Conservation (phyloP, 2,797 vertebrate species). For the Tragopan temminckii region DNA sequence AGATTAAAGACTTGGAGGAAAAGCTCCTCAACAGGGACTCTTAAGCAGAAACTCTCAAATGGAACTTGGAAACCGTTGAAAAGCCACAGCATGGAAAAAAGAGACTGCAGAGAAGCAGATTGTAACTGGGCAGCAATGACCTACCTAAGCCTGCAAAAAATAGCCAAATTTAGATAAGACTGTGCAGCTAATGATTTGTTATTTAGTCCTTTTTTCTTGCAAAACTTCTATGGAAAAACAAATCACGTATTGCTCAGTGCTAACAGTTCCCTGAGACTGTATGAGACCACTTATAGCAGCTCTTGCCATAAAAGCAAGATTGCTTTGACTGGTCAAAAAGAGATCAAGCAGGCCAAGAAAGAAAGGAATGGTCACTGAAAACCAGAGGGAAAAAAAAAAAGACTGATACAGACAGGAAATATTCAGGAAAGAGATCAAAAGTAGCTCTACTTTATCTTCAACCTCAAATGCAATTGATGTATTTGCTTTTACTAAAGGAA, state of each 20-base stretch:
- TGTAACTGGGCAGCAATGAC: not conserved
- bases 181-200: not conserved
- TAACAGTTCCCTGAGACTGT: not conserved
- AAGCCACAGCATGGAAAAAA: not conserved
- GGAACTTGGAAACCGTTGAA: slow-evolving; percentile 26
- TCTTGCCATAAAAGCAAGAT: not conserved
- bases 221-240: not conserved
- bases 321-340: not conserved
- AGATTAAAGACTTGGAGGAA: not conserved
- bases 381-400: not conserved
- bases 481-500: not conserved
- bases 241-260: not conserved
- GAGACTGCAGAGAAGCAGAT: slow-evolving; percentile 10
- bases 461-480: not conserved
- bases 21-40: not conserved
- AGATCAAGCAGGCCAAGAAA: not conserved
- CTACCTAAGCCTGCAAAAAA: not conserved
- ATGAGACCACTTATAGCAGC: accelerated
- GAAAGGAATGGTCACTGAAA: not conserved
- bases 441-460: not conserved
- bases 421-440: not conserved
- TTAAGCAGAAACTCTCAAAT: slow-evolving; percentile 5
- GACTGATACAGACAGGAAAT: not conserved
- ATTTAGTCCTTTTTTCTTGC: slow-evolving; percentile 1
- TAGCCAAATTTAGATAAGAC: slow-evolving; percentile 10